Conservation (phyloP, 2,113 vertebrate species). For the Mormyrus lacerda region DNA sequence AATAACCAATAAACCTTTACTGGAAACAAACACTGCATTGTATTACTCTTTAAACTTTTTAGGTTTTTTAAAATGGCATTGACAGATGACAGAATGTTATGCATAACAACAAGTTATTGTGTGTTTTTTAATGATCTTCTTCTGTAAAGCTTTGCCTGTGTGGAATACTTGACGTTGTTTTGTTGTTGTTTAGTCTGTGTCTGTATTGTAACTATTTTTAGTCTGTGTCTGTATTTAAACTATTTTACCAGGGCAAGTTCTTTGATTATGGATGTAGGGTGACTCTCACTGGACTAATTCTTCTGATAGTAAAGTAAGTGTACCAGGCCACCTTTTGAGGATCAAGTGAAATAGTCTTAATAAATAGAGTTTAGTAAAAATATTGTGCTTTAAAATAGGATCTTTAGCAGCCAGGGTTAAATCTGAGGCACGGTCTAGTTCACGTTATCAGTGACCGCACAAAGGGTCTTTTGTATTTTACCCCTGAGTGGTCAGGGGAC, state of each 20-base stretch:
- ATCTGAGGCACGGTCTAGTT: neutral
- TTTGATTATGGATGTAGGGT: neutral
- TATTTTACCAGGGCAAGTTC: neutral
- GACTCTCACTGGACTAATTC: neutral
- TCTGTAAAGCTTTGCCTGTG: neutral
- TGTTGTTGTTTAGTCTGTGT: neutral
- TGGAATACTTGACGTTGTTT: neutral
- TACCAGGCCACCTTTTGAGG: neutral
- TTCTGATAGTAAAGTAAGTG: neutral
- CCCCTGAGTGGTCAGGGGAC: neutral
- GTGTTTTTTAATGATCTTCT: neutral
- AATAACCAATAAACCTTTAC: neutral
- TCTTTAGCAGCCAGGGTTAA: neutral
- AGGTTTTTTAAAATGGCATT: neutral
- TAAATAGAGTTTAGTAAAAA: neutral
- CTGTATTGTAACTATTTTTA: neutral
- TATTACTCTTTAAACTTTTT: neutral
- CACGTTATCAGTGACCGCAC: neutral
- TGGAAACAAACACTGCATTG: neutral
- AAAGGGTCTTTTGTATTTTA: neutral
- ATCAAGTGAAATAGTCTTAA: neutral
- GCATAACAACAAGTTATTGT: neutral
- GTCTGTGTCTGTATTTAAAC: neutral
- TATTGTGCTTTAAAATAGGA: neutral
- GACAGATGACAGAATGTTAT: neutral